A percentile compares a stretch with the other conserved stretches of the same genome.
Evolutionary conservation across 2,113 vertebrate species (phyloP).

Genomic region (Eulemur macaco): DNA sequence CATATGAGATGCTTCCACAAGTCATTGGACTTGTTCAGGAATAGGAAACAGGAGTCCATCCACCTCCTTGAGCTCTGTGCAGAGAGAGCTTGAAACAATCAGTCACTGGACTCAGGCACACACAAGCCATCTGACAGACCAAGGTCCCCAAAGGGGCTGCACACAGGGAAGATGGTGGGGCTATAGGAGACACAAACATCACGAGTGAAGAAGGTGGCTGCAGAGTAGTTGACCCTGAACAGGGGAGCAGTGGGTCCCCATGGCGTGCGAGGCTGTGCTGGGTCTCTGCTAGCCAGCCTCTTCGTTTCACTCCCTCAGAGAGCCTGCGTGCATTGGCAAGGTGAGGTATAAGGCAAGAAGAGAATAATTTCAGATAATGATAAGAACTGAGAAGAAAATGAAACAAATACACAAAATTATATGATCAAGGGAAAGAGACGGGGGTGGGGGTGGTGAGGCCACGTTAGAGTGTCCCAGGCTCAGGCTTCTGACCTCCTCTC

Average conservation of each 20-base stretch:
- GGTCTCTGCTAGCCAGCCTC: background rate
- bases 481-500: background rate
- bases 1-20: fast-evolving
- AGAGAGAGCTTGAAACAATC: background rate
- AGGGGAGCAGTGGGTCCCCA: background rate
- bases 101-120: background rate
- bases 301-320: too few species aligned
- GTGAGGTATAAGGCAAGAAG: background rate
- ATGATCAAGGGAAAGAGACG: background rate
- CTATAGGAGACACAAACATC: fast-evolving
- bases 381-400: background rate
- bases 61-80: background rate
- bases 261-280: background rate
- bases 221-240: background rate
- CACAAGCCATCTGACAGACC: background rate
- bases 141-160: background rate
- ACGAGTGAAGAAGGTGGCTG: background rate
- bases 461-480: background rate
- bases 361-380: background rate
- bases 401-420: background rate
- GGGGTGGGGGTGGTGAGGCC: background rate
- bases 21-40: background rate
- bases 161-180: background rate
- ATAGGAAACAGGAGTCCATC: background rate
- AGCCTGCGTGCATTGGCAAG: fast-evolving